Percentiles rank a stretch among this genome's conserved stretches.
These are phyloP conservation scores for Hemistola chrysoprasaria DNA, from an alignment of 2,888 invertebrate genomes.

Conservation along the genomic window DNA sequence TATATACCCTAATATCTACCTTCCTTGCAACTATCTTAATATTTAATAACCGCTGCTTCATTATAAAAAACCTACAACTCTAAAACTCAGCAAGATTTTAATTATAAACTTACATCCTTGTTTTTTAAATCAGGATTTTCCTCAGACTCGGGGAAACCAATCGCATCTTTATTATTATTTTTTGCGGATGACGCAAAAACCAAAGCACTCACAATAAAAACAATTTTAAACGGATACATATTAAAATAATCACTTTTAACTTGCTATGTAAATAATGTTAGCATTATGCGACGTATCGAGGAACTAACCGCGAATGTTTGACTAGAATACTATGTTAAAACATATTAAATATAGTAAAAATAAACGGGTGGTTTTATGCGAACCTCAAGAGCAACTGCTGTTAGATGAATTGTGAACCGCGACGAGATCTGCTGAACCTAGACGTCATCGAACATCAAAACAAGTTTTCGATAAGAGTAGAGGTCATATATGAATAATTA, in stretches of 20 bases:
- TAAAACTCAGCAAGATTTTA: too few relatives aligned
- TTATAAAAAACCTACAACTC: too few relatives aligned
- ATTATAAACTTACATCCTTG: conserved; percentile 54
- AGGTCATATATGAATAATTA: conserved; percentile 19
- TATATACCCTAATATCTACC: too few relatives aligned
- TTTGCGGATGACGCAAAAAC: conserved; percentile 35
- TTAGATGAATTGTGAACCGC: conserved; percentile 14
- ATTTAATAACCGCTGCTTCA: too few relatives aligned
- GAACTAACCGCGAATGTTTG: conserved; percentile 9
- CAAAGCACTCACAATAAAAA: conserved; percentile 35
- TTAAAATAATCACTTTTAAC: neutral
- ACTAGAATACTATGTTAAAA: conserved; percentile 20
- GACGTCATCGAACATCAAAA: conserved; percentile 50
- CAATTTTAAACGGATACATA: conserved; percentile 19
- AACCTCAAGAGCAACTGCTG: conserved; percentile 46
- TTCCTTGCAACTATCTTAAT: too few relatives aligned
- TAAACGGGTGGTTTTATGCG: conserved; percentile 29
- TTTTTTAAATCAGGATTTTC: conserved; percentile 57
- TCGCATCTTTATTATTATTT: conserved; percentile 43
- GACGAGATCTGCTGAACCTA: conserved; percentile 38
- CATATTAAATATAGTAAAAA: neutral
- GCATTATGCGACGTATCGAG: too few relatives aligned
- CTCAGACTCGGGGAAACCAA: conserved; percentile 70
- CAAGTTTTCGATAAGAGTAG: conserved; percentile 49
- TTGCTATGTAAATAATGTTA: too few relatives aligned